These are phyloP conservation scores for Parotia lawesii DNA, from an alignment of 2,113 vertebrate species.

Conservation along the genomic window DNA sequence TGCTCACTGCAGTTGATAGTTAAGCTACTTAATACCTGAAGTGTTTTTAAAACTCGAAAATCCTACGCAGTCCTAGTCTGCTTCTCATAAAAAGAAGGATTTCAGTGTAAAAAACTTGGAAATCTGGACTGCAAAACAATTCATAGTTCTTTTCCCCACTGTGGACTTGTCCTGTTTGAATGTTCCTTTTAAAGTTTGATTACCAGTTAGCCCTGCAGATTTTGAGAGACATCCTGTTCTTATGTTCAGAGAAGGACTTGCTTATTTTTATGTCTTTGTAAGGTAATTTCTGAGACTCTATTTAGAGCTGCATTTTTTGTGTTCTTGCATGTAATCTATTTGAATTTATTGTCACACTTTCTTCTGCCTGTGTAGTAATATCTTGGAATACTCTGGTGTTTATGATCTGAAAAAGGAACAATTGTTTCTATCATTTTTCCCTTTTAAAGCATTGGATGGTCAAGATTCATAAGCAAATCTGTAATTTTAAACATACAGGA, in stretches of 20 bases:
- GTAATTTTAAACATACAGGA: not conserved
- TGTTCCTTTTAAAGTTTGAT: not conserved
- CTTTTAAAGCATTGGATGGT: not conserved
- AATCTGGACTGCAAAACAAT: not conserved
- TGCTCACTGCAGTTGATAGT: not conserved
- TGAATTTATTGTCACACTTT: not conserved
- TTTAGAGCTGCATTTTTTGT: not conserved
- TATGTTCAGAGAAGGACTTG: not conserved
- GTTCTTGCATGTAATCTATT: not conserved
- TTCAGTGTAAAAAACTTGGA: not conserved
- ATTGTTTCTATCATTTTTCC: rapidly evolving
- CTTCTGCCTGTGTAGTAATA: not conserved
- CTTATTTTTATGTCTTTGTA: not conserved
- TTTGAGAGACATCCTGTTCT: not conserved
- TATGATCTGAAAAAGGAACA: not conserved
- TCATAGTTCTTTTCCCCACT: rapidly evolving
- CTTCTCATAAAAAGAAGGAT: not conserved
- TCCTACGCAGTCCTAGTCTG: not conserved
- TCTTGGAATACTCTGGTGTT: not conserved
- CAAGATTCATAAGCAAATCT: not conserved
- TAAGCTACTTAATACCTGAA: not conserved
- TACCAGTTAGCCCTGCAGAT: not conserved
- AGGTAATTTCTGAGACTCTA: not conserved
- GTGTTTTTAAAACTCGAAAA: not conserved
- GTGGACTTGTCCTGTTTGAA: not conserved